These are phyloP conservation scores for Hydrocynus forskahlii DNA, from an alignment of 2,797 vertebrate genomes.

Conservation along the genomic window DNA sequence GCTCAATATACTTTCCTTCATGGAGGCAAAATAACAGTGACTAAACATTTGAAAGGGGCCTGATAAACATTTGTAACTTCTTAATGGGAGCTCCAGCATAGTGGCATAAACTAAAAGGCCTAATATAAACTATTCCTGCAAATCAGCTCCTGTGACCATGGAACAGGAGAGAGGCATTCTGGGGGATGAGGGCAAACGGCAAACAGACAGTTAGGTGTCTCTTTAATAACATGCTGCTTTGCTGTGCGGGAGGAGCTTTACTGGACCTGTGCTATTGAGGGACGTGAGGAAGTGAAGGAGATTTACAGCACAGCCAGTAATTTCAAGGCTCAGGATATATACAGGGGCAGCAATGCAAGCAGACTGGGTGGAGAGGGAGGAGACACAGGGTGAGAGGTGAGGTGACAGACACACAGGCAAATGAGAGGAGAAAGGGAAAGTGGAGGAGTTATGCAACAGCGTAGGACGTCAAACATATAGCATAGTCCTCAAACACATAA, in stretches of 20 bases:
- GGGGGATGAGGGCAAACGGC: not conserved
- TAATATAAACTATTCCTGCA: slow-evolving; percentile 35
- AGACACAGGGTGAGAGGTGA: slow-evolving; percentile 55
- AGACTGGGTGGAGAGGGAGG: slow-evolving; percentile 57
- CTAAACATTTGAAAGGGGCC: not conserved
- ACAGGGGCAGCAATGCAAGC: slow-evolving; percentile 21
- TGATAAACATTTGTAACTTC: slow-evolving; percentile 7
- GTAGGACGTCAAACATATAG: not conserved
- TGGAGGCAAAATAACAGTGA: not conserved
- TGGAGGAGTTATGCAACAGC: slow-evolving; percentile 43
- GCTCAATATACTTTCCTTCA: not conserved
- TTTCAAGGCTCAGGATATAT: not conserved
- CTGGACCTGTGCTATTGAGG: not conserved
- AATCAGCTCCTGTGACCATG: slow-evolving; percentile 1
- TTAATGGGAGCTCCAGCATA: slow-evolving; percentile 3
- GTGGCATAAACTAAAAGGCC: slow-evolving; percentile 17
- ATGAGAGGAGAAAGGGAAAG: slow-evolving; percentile 9
- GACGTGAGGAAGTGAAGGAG: not conserved
- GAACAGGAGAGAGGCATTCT: not conserved
- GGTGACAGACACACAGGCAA: slow-evolving; percentile 56
- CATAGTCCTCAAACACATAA: no score
- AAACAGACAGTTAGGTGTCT: slow-evolving; percentile 19
- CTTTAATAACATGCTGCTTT: not conserved
- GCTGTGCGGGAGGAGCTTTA: slow-evolving; percentile 4
- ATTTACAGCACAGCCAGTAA: not conserved